Evolutionary conservation across 1,140 invertebrate genomes (phyloP).

Genomic region (Trichoplusia ni): DNA sequence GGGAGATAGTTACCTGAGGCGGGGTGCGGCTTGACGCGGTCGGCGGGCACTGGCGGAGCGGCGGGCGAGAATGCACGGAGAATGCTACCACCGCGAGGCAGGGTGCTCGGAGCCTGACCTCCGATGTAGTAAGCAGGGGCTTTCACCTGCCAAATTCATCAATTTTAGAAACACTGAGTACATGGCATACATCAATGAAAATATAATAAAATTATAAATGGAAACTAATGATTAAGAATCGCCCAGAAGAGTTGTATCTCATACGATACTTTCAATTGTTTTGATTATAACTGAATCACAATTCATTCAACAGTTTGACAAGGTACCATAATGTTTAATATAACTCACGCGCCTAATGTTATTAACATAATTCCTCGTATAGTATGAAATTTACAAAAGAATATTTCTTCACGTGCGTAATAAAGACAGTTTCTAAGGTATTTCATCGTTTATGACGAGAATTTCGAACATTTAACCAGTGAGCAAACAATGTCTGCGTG

Average conservation of each 20-base stretch:
- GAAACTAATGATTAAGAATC: no score
- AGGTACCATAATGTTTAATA: background rate
- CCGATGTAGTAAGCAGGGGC: conserved; percentile 84
- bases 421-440: no score
- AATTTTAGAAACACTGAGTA: no score
- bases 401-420: no score
- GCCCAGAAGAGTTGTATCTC: background rate
- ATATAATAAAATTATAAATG: no score
- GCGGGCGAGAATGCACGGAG: conserved; percentile 87
- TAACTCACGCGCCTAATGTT: background rate
- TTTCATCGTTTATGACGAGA: background rate
- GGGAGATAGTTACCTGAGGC: conserved; percentile 61
- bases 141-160: conserved; percentile 63
- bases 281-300: background rate
- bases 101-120: conserved; percentile 80
- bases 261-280: background rate
- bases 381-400: background rate
- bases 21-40: conserved; percentile 80
- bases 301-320: background rate
- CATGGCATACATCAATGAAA: no score
- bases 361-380: background rate
- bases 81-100: conserved; percentile 84
- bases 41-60: conserved; percentile 80
- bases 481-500: background rate
- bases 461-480: background rate